Base-by-base conservation (phyloP, 2,888 invertebrate species). In the Pegoplata infirma region DNA sequence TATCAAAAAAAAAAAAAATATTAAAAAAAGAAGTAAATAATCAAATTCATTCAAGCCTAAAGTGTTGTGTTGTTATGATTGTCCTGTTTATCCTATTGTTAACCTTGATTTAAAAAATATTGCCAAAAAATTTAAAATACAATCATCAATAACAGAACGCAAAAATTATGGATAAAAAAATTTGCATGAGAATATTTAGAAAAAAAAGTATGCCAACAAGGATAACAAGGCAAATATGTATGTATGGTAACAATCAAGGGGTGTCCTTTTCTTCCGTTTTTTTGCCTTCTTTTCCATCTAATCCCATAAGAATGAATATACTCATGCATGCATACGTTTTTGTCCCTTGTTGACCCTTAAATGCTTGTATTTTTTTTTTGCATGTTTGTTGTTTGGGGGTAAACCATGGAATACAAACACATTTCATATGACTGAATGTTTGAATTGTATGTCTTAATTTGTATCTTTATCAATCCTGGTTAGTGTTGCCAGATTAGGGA, bases 331-430 rank as follows among this genome's bases (percentile, higher is more conserved):
- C 55, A 63, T 23, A 69, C 44, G 47, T 44, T 25, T 36, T 12
- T 25, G 66, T 61, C 69, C 71, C 71, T 72, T 79, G 75, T 79
- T 79, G 79, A 79, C 79, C 79, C 67, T 79, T 63, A 79, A 79
- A 79, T 63, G 55, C n/a, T n/a, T n/a, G 14, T 71, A 53, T 61
- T n/a, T n/a, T n/a, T n/a, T n/a, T n/a, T n/a, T n/a, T n/a, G n/a
- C n/a, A n/a, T n/a, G n/a, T n/a, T 61, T 47, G 12, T 56, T 10
- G 63, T 36, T 67, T 72, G 61, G 53, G 75, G 66, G 71, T 68
- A 61, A 66, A 58, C 74, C 19, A 55, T n/a, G n/a, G n/a, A 63
- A n/a, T 4, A 66, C 59, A 74, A 71, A 69, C 59, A 71, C 59
- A 59, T 78, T 66, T 16, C 7, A 23, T 71, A n/a, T 14, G 8